Percentiles rank a stretch among this genome's conserved stretches.
Conservation (phyloP, 2,113 vertebrate species). For the Daphoenositta chrysoptera region DNA sequence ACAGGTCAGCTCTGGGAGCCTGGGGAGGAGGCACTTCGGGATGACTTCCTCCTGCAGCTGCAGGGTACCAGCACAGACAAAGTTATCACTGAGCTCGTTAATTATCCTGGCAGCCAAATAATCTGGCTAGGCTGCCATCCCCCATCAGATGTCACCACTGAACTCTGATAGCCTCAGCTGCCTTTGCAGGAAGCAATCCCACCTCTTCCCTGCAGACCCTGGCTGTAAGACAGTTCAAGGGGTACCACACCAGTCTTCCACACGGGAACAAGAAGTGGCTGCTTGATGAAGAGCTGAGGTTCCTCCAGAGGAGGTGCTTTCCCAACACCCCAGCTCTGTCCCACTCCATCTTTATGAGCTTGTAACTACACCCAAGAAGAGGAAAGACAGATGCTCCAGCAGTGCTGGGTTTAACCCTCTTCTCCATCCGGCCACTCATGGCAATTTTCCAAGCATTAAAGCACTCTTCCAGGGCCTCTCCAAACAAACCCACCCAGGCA, state of each 20-base stretch:
- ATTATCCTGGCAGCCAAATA: not conserved
- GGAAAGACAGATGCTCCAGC: not conserved
- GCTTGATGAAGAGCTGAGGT: not conserved
- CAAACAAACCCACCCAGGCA: not conserved
- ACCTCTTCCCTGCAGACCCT: not conserved
- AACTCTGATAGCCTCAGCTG: not conserved
- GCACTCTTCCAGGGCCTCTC: not conserved
- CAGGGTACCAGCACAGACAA: not conserved
- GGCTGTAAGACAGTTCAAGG: not conserved
- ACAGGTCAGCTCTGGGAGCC: not conserved
- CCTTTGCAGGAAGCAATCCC: not conserved
- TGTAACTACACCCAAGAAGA: not conserved
- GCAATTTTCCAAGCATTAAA: not conserved
- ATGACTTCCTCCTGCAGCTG: not conserved
- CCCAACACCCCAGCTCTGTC: not conserved
- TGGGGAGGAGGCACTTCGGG: not conserved
- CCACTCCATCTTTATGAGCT: not conserved
- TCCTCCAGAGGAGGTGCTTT: not conserved
- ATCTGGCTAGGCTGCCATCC: not conserved
- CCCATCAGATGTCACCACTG: not conserved
- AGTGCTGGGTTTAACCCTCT: not conserved
- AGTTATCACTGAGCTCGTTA: not conserved
- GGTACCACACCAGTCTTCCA: not conserved
- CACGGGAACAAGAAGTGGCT: rapidly evolving
- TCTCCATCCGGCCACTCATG: not conserved